Evolutionary conservation across 2,797 vertebrate species (phyloP).

Genomic region (Cheirogaleus major): DNA sequence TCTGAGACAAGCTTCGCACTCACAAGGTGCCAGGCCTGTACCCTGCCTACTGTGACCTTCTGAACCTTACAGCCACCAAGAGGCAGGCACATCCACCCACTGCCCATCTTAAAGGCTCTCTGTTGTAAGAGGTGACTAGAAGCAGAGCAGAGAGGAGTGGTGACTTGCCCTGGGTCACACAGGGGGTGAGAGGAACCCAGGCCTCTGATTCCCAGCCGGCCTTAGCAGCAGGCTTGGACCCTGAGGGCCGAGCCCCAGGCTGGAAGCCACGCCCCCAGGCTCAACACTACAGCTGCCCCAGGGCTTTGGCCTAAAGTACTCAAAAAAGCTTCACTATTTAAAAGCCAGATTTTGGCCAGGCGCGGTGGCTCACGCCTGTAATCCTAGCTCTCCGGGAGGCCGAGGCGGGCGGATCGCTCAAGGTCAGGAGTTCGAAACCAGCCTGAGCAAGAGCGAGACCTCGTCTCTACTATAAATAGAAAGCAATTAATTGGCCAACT

Average conservation of each 20-base stretch:
- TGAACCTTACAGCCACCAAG: not conserved
- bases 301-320: not conserved
- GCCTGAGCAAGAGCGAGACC: too few relatives aligned
- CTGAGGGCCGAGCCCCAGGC: not conserved
- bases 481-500: too few relatives aligned
- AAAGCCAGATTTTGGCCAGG: not conserved
- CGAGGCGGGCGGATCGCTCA: too few relatives aligned
- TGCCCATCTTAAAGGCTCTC: not conserved
- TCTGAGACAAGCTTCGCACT: accelerated
- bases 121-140: not conserved
- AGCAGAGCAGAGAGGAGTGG: not conserved
- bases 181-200: not conserved
- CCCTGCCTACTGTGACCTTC: not conserved
- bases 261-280: not conserved
- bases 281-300: not conserved
- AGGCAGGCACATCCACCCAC: not conserved
- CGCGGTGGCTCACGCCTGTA: too few relatives aligned
- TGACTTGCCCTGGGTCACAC: not conserved
- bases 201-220: not conserved
- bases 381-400: too few relatives aligned
- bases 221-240: not conserved
- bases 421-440: too few relatives aligned
- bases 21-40: not conserved
- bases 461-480: too few relatives aligned
- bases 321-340: not conserved